phyloP scores from a whole-genome alignment of 1,140 invertebrate species.

The Augochlora pura region DNA sequence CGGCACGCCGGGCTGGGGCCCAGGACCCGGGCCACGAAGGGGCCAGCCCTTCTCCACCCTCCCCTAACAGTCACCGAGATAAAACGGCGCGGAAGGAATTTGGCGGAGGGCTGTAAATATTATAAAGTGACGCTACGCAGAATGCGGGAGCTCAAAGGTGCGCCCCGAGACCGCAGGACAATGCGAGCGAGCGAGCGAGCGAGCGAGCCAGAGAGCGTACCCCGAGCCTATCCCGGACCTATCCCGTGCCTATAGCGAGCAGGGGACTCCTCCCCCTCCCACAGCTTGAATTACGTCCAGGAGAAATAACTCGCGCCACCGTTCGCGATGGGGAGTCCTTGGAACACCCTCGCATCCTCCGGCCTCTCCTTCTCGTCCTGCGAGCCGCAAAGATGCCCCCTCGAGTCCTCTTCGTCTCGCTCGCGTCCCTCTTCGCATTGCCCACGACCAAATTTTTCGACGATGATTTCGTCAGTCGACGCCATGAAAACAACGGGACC shows the following conservation, averaged over 20 bases:
- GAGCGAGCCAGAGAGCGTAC: conserved; percentile 8
- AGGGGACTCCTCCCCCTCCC: neutral
- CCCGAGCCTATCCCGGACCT: neutral
- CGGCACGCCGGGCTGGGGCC: conserved; percentile 1
- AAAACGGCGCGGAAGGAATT: conserved; percentile 74
- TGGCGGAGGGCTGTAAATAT: conserved; percentile 75
- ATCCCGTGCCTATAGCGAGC: neutral
- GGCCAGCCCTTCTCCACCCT: conserved; percentile 25
- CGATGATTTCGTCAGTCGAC: conserved; percentile 22
- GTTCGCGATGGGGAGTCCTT: conserved; percentile 64
- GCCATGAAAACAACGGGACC: conserved; percentile 28
- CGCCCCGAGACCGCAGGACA: conserved; percentile 53
- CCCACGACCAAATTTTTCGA: neutral
- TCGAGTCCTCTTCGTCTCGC: neutral
- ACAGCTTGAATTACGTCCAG: conserved; percentile 68
- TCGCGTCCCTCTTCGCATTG: too few species aligned
- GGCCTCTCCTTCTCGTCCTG: conserved; percentile 8
- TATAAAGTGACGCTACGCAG: conserved; percentile 73
- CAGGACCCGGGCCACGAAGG: neutral
- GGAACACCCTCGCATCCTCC: conserved; percentile 41
- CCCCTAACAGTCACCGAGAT: conserved; percentile 52
- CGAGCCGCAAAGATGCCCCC: neutral
- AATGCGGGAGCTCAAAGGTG: conserved; percentile 71
- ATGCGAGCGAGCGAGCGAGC: conserved; percentile 46
- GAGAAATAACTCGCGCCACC: conserved; percentile 67